Conservation (phyloP, 2,888 invertebrate genomes). For the Eupithecia exiguata region DNA sequence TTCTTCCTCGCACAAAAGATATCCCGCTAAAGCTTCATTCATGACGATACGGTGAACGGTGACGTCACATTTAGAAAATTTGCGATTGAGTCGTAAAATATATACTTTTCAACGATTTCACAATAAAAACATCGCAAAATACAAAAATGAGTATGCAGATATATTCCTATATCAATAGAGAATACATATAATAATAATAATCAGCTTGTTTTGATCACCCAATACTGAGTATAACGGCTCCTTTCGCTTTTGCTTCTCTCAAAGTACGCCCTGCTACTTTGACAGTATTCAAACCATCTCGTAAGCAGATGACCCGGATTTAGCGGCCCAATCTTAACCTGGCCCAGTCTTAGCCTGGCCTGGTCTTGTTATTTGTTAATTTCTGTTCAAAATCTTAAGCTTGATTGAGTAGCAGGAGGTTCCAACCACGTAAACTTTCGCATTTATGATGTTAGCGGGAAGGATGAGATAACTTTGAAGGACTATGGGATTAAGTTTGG, state of each 20-base stretch:
- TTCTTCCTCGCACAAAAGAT: too few species aligned
- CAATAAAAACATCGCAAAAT: too few species aligned
- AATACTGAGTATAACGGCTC: not conserved
- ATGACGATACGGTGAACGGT: too few species aligned
- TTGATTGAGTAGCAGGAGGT: not conserved
- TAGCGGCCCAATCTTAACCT: not conserved
- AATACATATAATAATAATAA: too few species aligned
- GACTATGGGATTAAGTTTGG: not conserved
- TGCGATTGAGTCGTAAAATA: too few species aligned
- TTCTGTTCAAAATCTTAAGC: not conserved
- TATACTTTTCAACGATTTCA: too few species aligned
- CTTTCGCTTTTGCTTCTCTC: not conserved
- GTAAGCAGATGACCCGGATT: not conserved
- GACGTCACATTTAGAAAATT: too few species aligned
- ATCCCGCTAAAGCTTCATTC: too few species aligned
- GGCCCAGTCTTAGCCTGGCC: not conserved
- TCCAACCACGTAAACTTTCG: not conserved
- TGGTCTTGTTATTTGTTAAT: not conserved
- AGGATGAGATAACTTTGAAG: constrained; percentile 10
- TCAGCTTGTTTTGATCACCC: not conserved
- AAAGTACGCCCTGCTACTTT: not conserved
- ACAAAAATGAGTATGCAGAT: too few species aligned
- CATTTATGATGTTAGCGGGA: not conserved
- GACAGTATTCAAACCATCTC: not conserved
- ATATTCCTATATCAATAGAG: too few species aligned